Percentiles rank a stretch among this genome's conserved stretches.
Conservation (phyloP, 1,140 invertebrate species). For the Bombus polaris region DNA sequence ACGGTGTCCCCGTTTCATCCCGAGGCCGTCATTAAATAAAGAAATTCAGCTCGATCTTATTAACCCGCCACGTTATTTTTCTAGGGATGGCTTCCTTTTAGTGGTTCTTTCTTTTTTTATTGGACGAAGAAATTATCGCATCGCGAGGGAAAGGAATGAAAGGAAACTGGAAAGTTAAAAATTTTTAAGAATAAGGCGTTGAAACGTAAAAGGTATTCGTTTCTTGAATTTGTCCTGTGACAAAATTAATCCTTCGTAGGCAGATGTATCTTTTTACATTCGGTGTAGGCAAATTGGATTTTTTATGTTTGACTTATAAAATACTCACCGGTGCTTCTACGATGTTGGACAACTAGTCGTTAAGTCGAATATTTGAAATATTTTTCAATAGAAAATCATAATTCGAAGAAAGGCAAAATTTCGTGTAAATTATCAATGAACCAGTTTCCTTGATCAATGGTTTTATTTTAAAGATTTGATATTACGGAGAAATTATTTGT, state of each 20-base stretch:
- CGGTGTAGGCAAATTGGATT: too few relatives aligned
- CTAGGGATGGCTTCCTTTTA: not conserved
- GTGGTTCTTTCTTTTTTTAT: not conserved
- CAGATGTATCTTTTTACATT: too few relatives aligned
- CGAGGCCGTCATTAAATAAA: not conserved
- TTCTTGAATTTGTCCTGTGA: too few relatives aligned
- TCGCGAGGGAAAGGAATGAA: not conserved
- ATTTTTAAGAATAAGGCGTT: too few relatives aligned
- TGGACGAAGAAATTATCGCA: not conserved
- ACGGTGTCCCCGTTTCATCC: not conserved
- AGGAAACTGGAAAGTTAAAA: not conserved
- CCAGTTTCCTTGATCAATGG: not conserved
- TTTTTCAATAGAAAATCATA: not conserved
- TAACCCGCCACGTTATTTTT: not conserved
- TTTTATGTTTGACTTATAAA: too few relatives aligned
- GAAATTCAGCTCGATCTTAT: not conserved
- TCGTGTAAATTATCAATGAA: not conserved
- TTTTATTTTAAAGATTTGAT: not conserved
- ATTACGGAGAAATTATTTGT: not conserved
- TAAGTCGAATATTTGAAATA: not conserved
- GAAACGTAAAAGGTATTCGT: too few relatives aligned
- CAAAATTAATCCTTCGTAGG: too few relatives aligned
- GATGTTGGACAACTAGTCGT: not conserved
- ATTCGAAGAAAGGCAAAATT: not conserved
- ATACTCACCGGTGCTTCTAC: too few relatives aligned